phyloP scores from a whole-genome alignment of 2,797 vertebrate genomes.

The Myotis vivesi region DNA sequence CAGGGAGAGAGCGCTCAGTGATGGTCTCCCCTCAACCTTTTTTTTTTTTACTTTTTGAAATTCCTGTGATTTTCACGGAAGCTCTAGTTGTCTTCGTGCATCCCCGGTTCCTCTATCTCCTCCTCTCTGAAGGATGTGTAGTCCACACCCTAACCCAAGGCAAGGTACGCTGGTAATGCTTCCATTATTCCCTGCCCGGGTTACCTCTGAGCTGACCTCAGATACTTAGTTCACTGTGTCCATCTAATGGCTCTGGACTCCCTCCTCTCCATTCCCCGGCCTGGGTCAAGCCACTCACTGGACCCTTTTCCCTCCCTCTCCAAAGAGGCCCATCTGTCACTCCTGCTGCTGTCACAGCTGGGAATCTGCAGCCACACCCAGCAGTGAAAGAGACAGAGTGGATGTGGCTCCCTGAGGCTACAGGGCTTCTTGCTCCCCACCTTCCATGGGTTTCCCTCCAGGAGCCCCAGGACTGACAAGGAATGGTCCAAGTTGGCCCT shows the following conservation, averaged over 20 bases:
- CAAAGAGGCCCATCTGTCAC: neutral
- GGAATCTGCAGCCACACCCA: neutral
- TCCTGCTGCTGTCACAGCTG: neutral
- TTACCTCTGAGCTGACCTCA: neutral
- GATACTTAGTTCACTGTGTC: neutral
- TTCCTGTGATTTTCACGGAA: neutral
- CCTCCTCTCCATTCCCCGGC: neutral
- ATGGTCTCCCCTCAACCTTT: neutral
- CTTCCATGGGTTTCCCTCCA: neutral
- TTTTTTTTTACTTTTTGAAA: neutral
- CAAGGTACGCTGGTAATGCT: fast-evolving
- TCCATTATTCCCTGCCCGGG: neutral
- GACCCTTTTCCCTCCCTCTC: neutral
- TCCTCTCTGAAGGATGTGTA: neutral
- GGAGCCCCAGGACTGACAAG: neutral
- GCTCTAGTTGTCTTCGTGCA: neutral
- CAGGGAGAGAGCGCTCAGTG: neutral
- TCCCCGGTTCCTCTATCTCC: neutral
- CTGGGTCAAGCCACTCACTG: neutral
- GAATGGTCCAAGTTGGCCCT: neutral
- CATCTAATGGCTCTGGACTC: neutral
- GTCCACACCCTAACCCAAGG: neutral
- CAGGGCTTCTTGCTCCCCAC: fast-evolving
- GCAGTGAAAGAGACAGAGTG: neutral
- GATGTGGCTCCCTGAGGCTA: no score